A percentile compares a stretch with the other conserved stretches of the same genome.
These are phyloP conservation scores for Malurus elegans DNA, from an alignment of 2,113 vertebrate genomes.

Conservation along the genomic window DNA sequence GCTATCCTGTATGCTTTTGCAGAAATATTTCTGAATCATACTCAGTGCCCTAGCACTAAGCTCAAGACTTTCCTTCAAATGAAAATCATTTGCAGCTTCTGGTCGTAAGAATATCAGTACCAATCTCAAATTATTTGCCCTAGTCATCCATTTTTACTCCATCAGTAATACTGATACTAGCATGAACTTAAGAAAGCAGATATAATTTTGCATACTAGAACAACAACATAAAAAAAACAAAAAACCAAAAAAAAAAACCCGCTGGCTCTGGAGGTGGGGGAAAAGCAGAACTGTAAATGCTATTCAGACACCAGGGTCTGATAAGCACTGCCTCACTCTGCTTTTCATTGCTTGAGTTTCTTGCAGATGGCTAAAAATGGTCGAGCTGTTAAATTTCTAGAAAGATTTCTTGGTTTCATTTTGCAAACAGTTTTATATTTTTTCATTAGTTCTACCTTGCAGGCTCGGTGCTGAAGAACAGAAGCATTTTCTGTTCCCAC, in stretches of 20 bases:
- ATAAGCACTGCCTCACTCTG: rapidly evolving
- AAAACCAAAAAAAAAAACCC: background rate
- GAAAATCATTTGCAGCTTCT: background rate
- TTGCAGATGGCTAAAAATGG: background rate
- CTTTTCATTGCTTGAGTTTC: background rate
- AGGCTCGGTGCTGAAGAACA: background rate
- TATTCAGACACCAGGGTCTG: background rate
- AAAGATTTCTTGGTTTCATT: background rate
- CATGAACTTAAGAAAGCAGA: background rate
- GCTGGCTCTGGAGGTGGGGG: background rate
- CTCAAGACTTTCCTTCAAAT: background rate
- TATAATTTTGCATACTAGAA: background rate
- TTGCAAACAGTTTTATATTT: background rate
- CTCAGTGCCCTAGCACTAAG: background rate
- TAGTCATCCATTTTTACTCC: background rate
- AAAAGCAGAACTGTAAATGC: background rate
- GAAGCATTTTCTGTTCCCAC: background rate
- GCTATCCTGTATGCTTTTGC: background rate
- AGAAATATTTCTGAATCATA: background rate
- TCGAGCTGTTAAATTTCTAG: background rate
- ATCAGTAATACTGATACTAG: background rate
- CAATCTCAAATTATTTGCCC: background rate
- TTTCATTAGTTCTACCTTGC: background rate
- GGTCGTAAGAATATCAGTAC: background rate
- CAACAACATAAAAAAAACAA: background rate